Percentiles rank a stretch among this genome's conserved stretches.
phyloP scores from a whole-genome alignment of 1,140 invertebrate species.

The Adoxophyes honmai region DNA sequence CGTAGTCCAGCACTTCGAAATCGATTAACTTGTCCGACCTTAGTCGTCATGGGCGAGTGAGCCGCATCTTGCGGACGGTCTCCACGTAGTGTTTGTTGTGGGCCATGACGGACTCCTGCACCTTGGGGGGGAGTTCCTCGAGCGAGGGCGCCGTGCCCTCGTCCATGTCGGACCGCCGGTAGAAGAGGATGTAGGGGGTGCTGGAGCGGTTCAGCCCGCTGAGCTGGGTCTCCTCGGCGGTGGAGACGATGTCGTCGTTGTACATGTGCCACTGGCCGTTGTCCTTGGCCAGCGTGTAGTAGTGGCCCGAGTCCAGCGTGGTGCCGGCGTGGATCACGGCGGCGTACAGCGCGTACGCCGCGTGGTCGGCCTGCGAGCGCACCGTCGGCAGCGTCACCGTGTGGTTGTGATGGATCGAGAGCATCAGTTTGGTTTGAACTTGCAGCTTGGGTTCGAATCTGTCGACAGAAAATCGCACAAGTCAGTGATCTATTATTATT shows the following conservation, averaged over 20 bases:
- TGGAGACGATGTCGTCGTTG: constrained; percentile 86
- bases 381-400: constrained; percentile 76
- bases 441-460: constrained; percentile 80
- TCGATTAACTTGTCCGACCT: constrained; percentile 48
- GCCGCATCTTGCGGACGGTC: constrained; percentile 33
- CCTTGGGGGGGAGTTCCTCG: constrained; percentile 39
- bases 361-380: constrained; percentile 55
- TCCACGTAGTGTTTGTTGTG: constrained; percentile 55
- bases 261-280: constrained; percentile 87
- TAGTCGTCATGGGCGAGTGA: constrained; percentile 50
- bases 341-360: constrained; percentile 85
- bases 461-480: constrained; percentile 14
- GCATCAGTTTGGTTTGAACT: constrained; percentile 84
- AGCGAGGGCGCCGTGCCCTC: constrained; percentile 38
- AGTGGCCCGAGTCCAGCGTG: constrained; percentile 90
- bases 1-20: constrained; percentile 43
- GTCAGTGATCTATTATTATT: no score
- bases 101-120: constrained; percentile 42
- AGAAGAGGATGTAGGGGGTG: constrained; percentile 91
- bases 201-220: constrained; percentile 82
- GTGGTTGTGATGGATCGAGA: constrained; percentile 82
- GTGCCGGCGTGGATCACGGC: constrained; percentile 90
- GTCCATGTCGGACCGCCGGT: constrained; percentile 69
- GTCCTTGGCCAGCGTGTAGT: constrained; percentile 89
- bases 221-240: constrained; percentile 80